Evolutionary conservation across 2,797 vertebrate species (phyloP), one percentile per base, ranked within the genome.

Genomic region (Hypotaenidia okinawae): DNA sequence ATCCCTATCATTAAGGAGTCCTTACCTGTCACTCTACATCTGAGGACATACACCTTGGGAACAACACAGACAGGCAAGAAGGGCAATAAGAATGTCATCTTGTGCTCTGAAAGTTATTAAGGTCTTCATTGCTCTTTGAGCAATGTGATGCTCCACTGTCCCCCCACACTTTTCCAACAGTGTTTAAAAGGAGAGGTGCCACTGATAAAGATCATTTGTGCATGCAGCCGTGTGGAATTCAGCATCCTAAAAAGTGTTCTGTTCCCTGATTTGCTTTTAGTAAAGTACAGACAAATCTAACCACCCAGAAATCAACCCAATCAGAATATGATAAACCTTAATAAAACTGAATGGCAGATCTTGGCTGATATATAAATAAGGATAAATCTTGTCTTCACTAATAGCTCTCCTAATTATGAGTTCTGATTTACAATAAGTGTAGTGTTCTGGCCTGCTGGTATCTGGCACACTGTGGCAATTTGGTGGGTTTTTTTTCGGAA

Each of bases 91-190:
- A 43, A 59, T 25, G 24, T 54, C 16, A 47, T 73, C 76, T 73
- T 77, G 27, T 16, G 16, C 17, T 54, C 43, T 73, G 32, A 85
- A 77, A 17, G 21, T 8, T 59, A 39, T 59, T 63, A 55, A 83
- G 52, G 1, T 2, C 15, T 92, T 89, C 18, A 41, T 2, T 58
- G 28, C 37, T 73, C 33, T 37, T 22, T 9, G 28, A 16, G 6
- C 25, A 55, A n/a, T n/a, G 8, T 1, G 1, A 15, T 52, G 8
- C 5, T 16, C 13, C 22, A 9, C 7, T 4, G 21, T 0, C 1
- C 11, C 17, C 12, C 0, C 1, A 10, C 19, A 39, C 2, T 75
- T 47, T 45, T 81, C 17, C 62, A 62, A 17, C 9, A 13, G 7
- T 22, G 9, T 47, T 64, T 33, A 30, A 30, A 49, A 57, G 27